Percentiles rank a stretch among this genome's conserved stretches.
These are phyloP conservation scores for Polyergus mexicanus DNA, from an alignment of 1,140 invertebrate species.

Conservation along the genomic window DNA sequence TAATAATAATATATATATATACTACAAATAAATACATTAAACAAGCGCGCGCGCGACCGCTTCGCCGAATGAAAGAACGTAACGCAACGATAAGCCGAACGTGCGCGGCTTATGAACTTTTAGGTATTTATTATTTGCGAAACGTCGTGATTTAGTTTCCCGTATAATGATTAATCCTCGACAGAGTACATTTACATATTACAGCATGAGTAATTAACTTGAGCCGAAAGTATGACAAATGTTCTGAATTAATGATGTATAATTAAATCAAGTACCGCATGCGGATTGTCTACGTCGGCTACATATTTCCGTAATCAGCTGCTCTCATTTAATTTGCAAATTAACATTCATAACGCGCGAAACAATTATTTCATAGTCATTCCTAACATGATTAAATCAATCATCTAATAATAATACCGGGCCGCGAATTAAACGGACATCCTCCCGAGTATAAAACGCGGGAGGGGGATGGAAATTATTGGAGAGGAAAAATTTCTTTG, in stretches of 20 bases:
- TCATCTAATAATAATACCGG: slow-evolving; percentile 30
- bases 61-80: slow-evolving; percentile 18
- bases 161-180: slow-evolving; percentile 59
- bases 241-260: slow-evolving; percentile 64
- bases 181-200: slow-evolving; percentile 64
- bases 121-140: slow-evolving; percentile 63
- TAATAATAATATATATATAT: slow-evolving; percentile 65
- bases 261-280: slow-evolving; percentile 60
- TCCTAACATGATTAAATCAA: slow-evolving; percentile 57
- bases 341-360: slow-evolving; percentile 61
- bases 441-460: neutral
- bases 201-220: slow-evolving; percentile 64
- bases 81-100: slow-evolving; percentile 54
- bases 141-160: slow-evolving; percentile 57
- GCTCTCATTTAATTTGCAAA: slow-evolving; percentile 64
- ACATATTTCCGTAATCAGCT: slow-evolving; percentile 63
- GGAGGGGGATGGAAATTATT: slow-evolving; percentile 16
- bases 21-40: slow-evolving; percentile 60
- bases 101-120: slow-evolving; percentile 57
- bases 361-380: slow-evolving; percentile 62
- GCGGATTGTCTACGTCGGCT: slow-evolving; percentile 60
- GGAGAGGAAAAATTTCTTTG: slow-evolving; percentile 2
- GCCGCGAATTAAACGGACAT: slow-evolving; percentile 24
- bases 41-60: slow-evolving; percentile 49
- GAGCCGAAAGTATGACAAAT: slow-evolving; percentile 64